phyloP scores from a whole-genome alignment of 2,888 invertebrate genomes.

The Leucophora obtusa region DNA sequence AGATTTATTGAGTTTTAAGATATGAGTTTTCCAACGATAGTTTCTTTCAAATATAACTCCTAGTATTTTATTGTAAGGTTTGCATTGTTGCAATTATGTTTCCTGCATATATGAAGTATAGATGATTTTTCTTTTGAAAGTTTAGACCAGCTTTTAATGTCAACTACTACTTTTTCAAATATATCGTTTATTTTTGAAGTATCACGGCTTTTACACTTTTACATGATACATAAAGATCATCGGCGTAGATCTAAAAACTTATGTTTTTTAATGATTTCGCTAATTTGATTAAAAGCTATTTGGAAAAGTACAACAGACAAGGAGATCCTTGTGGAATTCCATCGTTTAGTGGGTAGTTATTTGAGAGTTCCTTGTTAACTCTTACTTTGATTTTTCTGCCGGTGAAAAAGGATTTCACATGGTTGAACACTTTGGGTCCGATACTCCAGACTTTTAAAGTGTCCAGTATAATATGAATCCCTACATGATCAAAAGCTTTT shows the following conservation, averaged over 20 bases:
- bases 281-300: slow-evolving; percentile 42
- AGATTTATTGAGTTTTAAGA: no score
- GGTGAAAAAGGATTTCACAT: not conserved
- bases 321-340: slow-evolving; percentile 53
- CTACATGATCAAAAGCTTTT: slow-evolving; percentile 58
- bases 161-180: not conserved
- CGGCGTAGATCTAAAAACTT: slow-evolving; percentile 2
- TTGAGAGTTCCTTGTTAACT: slow-evolving; percentile 5
- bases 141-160: not conserved
- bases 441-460: not conserved
- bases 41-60: no score
- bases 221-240: not conserved
- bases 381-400: not conserved
- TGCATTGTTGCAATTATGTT: not conserved
- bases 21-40: no score
- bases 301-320: slow-evolving; percentile 42
- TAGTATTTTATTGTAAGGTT: no score
- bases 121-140: slow-evolving; percentile 8
- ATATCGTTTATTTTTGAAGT: not conserved
- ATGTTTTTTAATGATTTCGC: no score
- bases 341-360: slow-evolving; percentile 9
- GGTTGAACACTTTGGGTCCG: not conserved
- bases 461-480: slow-evolving; percentile 38
- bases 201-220: not conserved
- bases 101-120: slow-evolving; percentile 5